These are phyloP conservation scores for Nudaria mundana DNA, from an alignment of 2,888 invertebrate species.

Conservation along the genomic window DNA sequence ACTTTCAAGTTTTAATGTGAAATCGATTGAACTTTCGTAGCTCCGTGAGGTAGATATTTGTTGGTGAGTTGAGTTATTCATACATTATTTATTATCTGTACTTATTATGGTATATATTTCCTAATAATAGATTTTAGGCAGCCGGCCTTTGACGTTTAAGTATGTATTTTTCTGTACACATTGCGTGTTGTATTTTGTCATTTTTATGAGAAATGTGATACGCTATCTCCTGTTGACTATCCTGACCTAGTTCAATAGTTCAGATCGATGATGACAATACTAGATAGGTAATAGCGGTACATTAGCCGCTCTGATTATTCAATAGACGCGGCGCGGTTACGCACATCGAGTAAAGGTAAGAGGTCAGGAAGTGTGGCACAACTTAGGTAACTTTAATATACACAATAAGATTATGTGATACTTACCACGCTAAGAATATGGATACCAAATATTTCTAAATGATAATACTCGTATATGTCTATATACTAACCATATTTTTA, in stretches of 20 bases:
- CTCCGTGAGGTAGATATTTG: constrained; percentile 55
- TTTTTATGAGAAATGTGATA: neutral
- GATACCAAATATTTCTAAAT: too few relatives aligned
- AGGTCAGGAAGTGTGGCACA: constrained; percentile 31
- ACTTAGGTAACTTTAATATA: constrained; percentile 18
- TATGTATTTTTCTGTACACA: constrained; percentile 7
- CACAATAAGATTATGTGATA: too few relatives aligned
- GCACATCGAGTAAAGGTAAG: constrained; percentile 29
- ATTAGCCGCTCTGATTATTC: constrained; percentile 18
- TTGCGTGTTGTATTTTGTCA: neutral
- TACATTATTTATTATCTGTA: constrained; percentile 55
- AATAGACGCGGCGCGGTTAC: constrained; percentile 18
- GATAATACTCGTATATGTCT: neutral
- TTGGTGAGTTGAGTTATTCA: constrained; percentile 51
- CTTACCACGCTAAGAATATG: too few relatives aligned
- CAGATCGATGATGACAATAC: constrained; percentile 33
- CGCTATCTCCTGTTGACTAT: constrained; percentile 20
- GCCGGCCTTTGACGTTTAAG: constrained; percentile 3
- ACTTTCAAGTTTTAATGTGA: constrained; percentile 57
- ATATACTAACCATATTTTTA: too few relatives aligned
- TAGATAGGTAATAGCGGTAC: constrained; percentile 8
- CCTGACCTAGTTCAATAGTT: constrained; percentile 41
- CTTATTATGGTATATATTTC: constrained; percentile 38
- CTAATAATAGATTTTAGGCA: constrained; percentile 44
- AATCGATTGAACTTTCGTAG: constrained; percentile 55